These are phyloP conservation scores for Exaiptasia diaphana DNA, from an alignment of 64 coral and sea anemone genomes.

Conservation along the genomic window DNA sequence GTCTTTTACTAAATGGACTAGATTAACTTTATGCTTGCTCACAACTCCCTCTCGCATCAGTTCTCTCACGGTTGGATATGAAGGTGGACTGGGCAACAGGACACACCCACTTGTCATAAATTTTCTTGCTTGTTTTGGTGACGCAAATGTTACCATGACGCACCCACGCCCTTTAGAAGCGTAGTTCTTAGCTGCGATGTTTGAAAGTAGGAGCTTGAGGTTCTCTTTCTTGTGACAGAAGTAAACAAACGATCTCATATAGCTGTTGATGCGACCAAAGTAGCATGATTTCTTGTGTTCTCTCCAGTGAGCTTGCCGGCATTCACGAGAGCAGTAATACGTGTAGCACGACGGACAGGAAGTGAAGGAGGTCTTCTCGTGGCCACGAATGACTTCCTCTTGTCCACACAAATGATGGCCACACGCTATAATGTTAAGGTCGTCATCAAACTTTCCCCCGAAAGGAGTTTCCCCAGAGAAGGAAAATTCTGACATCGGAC, in stretches of 20 bases:
- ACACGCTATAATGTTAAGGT: conserved; percentile 59
- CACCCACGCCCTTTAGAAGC: conserved; percentile 82
- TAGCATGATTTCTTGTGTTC: conserved; percentile 94
- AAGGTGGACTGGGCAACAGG: conserved; percentile 82
- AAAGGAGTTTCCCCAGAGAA: conserved; percentile 74
- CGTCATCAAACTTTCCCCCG: conserved; percentile 33
- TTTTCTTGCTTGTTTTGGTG: conserved; percentile 72
- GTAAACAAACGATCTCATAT: conserved; percentile 87
- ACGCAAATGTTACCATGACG: conserved; percentile 83
- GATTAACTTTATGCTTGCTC: conserved; percentile 74
- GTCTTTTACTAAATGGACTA: conserved; percentile 75
- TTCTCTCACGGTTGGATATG: conserved; percentile 64
- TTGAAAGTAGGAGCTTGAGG: conserved; percentile 76
- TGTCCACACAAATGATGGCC: conserved; percentile 61
- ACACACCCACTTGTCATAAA: conserved; percentile 90
- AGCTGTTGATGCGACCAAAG: conserved; percentile 93
- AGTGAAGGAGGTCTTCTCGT: conserved; percentile 84
- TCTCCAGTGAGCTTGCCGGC: conserved; percentile 85
- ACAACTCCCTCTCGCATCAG: conserved; percentile 80
- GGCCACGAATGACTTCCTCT: conserved; percentile 61
- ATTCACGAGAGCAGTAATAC: conserved; percentile 81
- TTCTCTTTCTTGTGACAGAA: conserved; percentile 88
- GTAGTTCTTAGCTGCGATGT: conserved; percentile 71
- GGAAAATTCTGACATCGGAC: conserved; percentile 91
- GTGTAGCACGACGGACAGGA: conserved; percentile 95